These are phyloP conservation scores for Aphyosemion australe DNA, from an alignment of 2,113 vertebrate species.

Conservation along the genomic window DNA sequence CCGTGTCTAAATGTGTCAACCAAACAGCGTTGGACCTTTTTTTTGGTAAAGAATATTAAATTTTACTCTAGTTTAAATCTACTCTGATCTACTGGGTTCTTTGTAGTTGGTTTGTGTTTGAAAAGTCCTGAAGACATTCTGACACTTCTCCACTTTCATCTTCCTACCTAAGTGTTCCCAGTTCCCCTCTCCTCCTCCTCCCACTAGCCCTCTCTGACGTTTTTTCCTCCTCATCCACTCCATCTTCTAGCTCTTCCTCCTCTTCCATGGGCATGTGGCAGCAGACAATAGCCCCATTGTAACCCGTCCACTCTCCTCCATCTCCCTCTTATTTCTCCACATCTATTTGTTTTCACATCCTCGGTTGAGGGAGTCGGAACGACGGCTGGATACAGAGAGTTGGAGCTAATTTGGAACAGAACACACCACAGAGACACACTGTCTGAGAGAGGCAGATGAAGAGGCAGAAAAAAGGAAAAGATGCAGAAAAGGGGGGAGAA, in stretches of 20 bases:
- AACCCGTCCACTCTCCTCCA: conserved; percentile 38
- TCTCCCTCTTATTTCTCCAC: conserved; percentile 30
- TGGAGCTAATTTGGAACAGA: conserved; percentile 70
- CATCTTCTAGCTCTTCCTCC: background rate
- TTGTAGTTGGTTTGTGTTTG: too few relatives aligned
- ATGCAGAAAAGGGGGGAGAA: background rate
- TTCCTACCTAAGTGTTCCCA: too few relatives aligned
- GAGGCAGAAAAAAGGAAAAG: conserved; percentile 8
- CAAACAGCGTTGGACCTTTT: too few relatives aligned
- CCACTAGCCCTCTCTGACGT: background rate
- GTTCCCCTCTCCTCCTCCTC: background rate
- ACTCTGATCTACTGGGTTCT: too few relatives aligned
- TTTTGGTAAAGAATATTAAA: too few relatives aligned
- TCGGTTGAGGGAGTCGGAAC: conserved; percentile 42
- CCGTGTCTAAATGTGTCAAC: too few relatives aligned
- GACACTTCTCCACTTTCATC: too few relatives aligned
- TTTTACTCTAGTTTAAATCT: too few relatives aligned
- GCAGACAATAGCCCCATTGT: conserved; percentile 74
- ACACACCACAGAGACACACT: conserved; percentile 44
- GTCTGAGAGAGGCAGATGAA: conserved; percentile 55
- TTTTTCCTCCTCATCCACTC: background rate
- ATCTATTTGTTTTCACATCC: conserved; percentile 74
- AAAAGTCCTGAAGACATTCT: too few relatives aligned
- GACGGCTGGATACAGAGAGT: conserved; percentile 45
- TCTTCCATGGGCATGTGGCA: conserved; percentile 54